Evolutionary conservation across 2,888 invertebrate genomes (phyloP), one percentile per base, ranked within the genome.

Genomic region (Gasteruption jaculator): DNA sequence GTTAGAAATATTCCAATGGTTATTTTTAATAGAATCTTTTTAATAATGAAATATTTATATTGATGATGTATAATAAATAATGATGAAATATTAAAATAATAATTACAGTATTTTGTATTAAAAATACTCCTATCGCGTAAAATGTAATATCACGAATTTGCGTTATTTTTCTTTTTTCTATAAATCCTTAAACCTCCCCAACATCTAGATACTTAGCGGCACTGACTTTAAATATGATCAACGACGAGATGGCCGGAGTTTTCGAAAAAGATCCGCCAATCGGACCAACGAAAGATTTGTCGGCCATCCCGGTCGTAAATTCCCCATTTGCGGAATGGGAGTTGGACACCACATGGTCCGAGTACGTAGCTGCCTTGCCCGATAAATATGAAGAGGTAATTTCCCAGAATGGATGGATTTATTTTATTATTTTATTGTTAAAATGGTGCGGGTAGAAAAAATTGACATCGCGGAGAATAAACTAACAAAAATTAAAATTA

Each of bases 311-410:
- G 12, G 47, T 61, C 1, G 45, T 52, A 1, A 48, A 53, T 3
- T 56, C 68, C 1, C 59, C 68, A 0, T 55, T 60, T 2, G 69
- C 73, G 3, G 69, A 71, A 48, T 75, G 74, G 74, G 74, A 75
- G 58, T 42, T 50, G n/a, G 74, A 74, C 44, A 58, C 56, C 2
- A 71, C 66, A 44, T 75, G 74, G 75, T 56, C 61, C 19, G 74
- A 75, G 37, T 69, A 66, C 3, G 37, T 73, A 1, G 48, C 54
- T 2, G 65, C 65, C 18, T 46, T 74, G 25, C 71, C 73, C 2
- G 67, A 71, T 4, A 61, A 53, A 39, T 45, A 39, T 25, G 45
- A 49, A 40, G 38, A 54, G 38, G 56, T 54, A 16, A 25, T 16
- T 25, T n/a, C 14, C n/a, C 7, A n/a, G 10, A 3, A 6, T 24